These are phyloP conservation scores for Aldrovandia affinis DNA, from an alignment of 2,797 vertebrate species.

Conservation along the genomic window DNA sequence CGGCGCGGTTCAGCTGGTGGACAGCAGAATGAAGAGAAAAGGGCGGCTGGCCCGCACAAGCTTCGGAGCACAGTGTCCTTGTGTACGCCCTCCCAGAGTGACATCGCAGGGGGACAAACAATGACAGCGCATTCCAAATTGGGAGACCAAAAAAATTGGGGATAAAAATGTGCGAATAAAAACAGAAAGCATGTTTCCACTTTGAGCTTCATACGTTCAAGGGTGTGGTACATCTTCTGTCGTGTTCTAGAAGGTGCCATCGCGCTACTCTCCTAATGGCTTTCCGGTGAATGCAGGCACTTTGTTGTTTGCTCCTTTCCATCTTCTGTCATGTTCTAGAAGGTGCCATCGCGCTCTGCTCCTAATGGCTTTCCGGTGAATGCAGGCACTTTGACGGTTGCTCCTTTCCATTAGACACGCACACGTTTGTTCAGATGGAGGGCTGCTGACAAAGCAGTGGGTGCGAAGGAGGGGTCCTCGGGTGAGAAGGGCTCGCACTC, in stretches of 20 bases:
- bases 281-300: slow-evolving; percentile 32
- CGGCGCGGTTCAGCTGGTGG: no score
- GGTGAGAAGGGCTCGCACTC: slow-evolving; percentile 54
- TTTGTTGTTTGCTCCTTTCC: no score
- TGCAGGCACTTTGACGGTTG: slow-evolving; percentile 14
- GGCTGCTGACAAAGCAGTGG: neutral
- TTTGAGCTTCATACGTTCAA: neutral
- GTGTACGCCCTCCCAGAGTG: no score
- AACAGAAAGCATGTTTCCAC: neutral
- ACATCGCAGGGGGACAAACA: no score
- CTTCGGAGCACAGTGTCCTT: no score
- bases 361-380: slow-evolving; percentile 13
- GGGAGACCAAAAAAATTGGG: neutral
- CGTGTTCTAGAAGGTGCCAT: neutral
- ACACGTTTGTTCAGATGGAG: neutral
- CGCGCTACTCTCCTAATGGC: neutral
- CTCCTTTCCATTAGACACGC: neutral
- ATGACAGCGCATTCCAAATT: no score
- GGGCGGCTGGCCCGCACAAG: no score
- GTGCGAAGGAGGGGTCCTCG: neutral
- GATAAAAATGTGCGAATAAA: neutral
- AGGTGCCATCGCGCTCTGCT: neutral
- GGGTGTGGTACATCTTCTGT: neutral
- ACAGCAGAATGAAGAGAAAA: no score
- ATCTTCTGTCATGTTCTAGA: neutral